phyloP scores from a whole-genome alignment of 53 echinoderm and acorn worm species.

The Mesocentrotus franciscanus region DNA sequence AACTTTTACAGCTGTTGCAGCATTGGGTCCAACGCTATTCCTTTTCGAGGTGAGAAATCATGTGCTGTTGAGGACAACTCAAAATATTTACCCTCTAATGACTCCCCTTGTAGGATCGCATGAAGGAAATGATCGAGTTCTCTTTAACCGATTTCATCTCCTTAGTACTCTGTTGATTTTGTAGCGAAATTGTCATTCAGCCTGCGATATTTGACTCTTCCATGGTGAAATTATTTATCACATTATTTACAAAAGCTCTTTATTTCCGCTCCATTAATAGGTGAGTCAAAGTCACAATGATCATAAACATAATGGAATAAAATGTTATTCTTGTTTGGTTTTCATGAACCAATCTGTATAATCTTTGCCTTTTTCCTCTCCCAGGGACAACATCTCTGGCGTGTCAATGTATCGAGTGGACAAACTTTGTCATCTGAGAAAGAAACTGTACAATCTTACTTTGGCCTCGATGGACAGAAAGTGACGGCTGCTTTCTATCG shows the following conservation, averaged over 20 bases:
- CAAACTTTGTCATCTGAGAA: not conserved
- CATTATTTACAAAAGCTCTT: no score
- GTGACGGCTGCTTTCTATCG: slow-evolving; percentile 56
- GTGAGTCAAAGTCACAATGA: no score
- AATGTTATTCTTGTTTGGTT: not conserved
- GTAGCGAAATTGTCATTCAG: no score
- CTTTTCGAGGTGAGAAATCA: slow-evolving; percentile 35
- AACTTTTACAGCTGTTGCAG: slow-evolving; percentile 6
- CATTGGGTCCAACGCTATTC: not conserved
- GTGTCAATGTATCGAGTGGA: slow-evolving; percentile 28
- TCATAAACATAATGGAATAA: no score
- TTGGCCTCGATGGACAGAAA: slow-evolving; percentile 49
- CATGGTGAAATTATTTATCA: no score
- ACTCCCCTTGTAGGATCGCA: no score
- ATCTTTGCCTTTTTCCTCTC: not conserved
- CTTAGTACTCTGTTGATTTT: no score
- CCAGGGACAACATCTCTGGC: slow-evolving; percentile 56
- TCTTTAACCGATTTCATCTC: no score
- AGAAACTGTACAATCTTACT: slow-evolving; percentile 51
- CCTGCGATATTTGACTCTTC: no score
- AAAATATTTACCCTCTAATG: not conserved
- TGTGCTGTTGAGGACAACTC: not conserved
- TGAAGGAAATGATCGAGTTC: no score
- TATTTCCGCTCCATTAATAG: no score
- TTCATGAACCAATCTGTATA: not conserved